Evolutionary conservation across 2,113 vertebrate species (phyloP), one percentile per base, ranked within the genome.

Genomic region (Eolophus roseicapilla): DNA sequence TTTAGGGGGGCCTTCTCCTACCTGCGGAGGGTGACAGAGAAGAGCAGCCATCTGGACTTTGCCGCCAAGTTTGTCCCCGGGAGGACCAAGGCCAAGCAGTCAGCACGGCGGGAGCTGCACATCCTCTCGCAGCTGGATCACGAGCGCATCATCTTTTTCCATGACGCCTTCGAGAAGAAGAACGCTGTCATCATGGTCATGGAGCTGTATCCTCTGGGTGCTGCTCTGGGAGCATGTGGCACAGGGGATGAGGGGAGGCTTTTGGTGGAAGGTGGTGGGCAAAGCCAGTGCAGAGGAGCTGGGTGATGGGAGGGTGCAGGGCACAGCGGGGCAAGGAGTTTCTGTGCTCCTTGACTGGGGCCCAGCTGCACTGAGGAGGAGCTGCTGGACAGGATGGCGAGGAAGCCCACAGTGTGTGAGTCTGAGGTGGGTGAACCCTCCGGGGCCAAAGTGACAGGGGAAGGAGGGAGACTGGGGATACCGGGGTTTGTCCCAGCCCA

Each of bases 1-100:
- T 91, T 33, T 97, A 99, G 99, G 96, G 99, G 99, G 7, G 98
- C 99, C 21, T 99, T 99, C 97, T 99, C 99, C n/a, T 99, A 99
- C n/a, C 97, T 99, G 64, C 98, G 99, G 93, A 98, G 98, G 8
- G 99, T 99, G 80, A 99, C 98, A 9, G 98, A 99, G 94, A 99
- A 99, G 80, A 98, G 96, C 17, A 98, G 98, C 10, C 99, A 97
- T 43, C 96, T 97, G 82, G 99, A 99, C 88, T 99, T 98, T 5
- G 99, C 99, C 0, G 99, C 99, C 57, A 99, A 99, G 97, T 99
- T 99, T 44, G 98, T 99, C 88, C 99, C 99, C 2, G 98, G 98
- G 20, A 98, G 98, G n/a, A 99, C 99, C 31, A 99, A 99, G 95
- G 98, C 98, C 76, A 99, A 99, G 95, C 96, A 96, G 15, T 99